Base-by-base conservation (phyloP, 92 coral and sea anemone species). In the Zoanthus sociatus region DNA sequence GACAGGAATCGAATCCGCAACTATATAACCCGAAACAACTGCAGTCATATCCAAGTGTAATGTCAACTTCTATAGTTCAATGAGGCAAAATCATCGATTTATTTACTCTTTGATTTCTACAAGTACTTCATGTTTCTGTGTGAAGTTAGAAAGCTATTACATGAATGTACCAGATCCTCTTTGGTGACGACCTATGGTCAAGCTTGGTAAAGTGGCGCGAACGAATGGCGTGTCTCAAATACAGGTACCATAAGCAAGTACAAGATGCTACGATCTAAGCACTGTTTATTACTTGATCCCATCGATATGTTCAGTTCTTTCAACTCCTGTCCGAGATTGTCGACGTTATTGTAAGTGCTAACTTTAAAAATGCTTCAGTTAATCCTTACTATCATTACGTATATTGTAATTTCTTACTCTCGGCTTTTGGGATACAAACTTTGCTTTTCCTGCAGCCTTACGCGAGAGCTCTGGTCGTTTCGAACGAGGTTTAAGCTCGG, bases 361-460 rank as follows among this genome's bases (percentile, higher is more conserved):
- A 48, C 61, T 6, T 63, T 5, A 2, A 4, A 2, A 54, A 9
- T n/a, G 26, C 13, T 42, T 17, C 26, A 6, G 16, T 32, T 31
- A 83, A 16, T 47, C 18, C 54, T 74, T 63, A 30, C 16, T 6
- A 74, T 93, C 92, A 79, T 93, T 97, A 70, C 83, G 93, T 42
- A 95, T 76, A 84, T 97, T 95, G 76, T 97, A 97, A 89, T 97
- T 97, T 82, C 99, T 93, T 16, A 95, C 87, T 79, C 71, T 89
- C 26, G 86, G 48, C 72, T 94, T 89, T 76, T 84, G 90, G 9
- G 94, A 94, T 11, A 91, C 85, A 18, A 90, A 58, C 83, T 90
- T 92, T 66, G 88, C 94, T 76, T 93, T 96, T 15, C 99, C 99
- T 87, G 93, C 88, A 53, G 98, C 95, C 81, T 92, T 97, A 70